Percentiles rank a stretch among this genome's conserved stretches.
Conservation (phyloP, 2,888 invertebrate genomes). For the Calameuta idolon region DNA sequence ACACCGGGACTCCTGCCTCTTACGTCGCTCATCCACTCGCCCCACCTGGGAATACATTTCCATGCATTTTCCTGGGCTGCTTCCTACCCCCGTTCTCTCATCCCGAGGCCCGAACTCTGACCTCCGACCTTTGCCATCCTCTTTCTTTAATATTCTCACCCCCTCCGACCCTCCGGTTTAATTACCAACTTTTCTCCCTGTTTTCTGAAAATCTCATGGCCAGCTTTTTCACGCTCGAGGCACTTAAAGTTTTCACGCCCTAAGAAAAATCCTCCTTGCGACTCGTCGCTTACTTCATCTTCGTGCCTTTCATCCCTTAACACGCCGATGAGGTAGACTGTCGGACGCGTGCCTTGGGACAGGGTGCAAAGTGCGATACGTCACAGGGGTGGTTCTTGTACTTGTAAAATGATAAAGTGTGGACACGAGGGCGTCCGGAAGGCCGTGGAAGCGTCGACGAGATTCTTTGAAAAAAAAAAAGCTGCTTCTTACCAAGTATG, state of each 20-base stretch:
- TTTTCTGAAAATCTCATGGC: slow-evolving; percentile 51
- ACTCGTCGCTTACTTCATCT: slow-evolving; percentile 21
- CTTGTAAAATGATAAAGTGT: too few species aligned
- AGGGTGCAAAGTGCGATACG: too few species aligned
- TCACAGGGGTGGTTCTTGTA: too few species aligned
- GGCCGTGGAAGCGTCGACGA: background rate
- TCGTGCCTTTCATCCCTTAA: slow-evolving; percentile 22
- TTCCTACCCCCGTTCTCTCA: slow-evolving; percentile 35
- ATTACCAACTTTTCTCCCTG: slow-evolving; percentile 62
- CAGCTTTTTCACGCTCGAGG: slow-evolving; percentile 45
- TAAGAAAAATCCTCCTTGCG: background rate
- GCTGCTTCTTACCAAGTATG: slow-evolving; percentile 44
- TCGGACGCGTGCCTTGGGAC: too few species aligned
- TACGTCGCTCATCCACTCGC: slow-evolving; percentile 15
- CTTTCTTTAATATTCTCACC: slow-evolving; percentile 9
- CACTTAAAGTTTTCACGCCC: background rate
- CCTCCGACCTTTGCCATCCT: slow-evolving; percentile 10
- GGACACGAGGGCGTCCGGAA: too few species aligned
- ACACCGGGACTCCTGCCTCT: slow-evolving; percentile 36
- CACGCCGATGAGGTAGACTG: too few species aligned
- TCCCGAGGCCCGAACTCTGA: slow-evolving; percentile 16
- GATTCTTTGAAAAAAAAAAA: background rate
- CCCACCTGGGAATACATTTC: slow-evolving; percentile 61
- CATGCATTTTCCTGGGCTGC: slow-evolving; percentile 62
- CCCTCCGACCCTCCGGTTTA: slow-evolving; percentile 40